Evolutionary conservation across 37 sponge, comb jelly and placozoan species (phyloP), one percentile per base, ranked within the genome.

Genomic region (Ephydatia muelleri): DNA sequence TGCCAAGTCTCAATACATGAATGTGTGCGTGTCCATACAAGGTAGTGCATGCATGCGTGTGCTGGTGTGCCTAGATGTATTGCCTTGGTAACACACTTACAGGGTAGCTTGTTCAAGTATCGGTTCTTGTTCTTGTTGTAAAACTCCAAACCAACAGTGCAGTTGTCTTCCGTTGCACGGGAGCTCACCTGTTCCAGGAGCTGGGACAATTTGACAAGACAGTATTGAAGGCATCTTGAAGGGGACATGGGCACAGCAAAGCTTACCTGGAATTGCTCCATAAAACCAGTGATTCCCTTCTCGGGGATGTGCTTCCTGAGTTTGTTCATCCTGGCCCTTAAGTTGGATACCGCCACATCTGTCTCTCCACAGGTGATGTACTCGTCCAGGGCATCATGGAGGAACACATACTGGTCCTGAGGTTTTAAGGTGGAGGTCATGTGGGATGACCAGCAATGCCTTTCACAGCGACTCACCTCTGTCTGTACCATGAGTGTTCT

Each of bases 401-500:
- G 85, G 74, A 92, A 92, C 57, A 85, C 74, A 81, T 92, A 92
- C 71, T 92, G 93, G 11, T 86, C 73, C 93, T 92, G 65, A 22
- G 38, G 32, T 4, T n/a, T n/a, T n/a, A n/a, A 14, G 57, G 12
- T 14, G 57, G 57, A 57, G 57, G 57, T n/a, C n/a, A n/a, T n/a
- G n/a, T n/a, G 16, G 57, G 19, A 57, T 57, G 57, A 1, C n/a
- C n/a, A n/a, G n/a, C n/a, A n/a, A n/a, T n/a, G n/a, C n/a, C n/a
- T n/a, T n/a, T n/a, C n/a, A n/a, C n/a, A n/a, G 47, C 3, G 35
- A 31, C 86, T 49, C 47, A 93, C 94, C 92, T 88, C 82, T 64
- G 92, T 91, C 78, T 93, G 94, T 0, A 93, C 94, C 94, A 93
- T 93, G n/a, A 88, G 77, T 25, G 82, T 81, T 39, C 94, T 57